These are phyloP conservation scores for Caenorhabditis latens DNA, from an alignment of 1,140 invertebrate species.

Conservation along the genomic window DNA sequence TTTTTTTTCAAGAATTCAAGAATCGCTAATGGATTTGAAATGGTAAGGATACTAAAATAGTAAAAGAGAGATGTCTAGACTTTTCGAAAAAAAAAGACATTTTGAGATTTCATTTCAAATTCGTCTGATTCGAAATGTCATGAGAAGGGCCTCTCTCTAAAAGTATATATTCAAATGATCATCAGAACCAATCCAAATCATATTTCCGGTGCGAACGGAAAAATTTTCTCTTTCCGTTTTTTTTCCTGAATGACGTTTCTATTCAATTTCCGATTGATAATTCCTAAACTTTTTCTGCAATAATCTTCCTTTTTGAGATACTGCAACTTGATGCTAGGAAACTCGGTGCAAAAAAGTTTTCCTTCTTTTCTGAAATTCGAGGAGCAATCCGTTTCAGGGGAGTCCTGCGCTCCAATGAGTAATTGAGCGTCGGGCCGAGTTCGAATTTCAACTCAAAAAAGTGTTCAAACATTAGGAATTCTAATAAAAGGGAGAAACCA, in stretches of 20 bases:
- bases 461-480: slow-evolving; percentile 46
- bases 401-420: slow-evolving; percentile 33
- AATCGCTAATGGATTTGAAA: not conserved
- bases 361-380: slow-evolving; percentile 30
- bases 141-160: not conserved
- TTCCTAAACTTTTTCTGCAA: not conserved
- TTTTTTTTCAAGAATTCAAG: not conserved
- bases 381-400: not conserved
- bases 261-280: slow-evolving; percentile 15
- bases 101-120: not conserved
- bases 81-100: not conserved
- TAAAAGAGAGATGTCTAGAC: not conserved
- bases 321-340: slow-evolving; percentile 31
- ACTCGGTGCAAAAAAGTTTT: not conserved
- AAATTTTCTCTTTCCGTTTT: not conserved
- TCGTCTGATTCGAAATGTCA: not conserved
- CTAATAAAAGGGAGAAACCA: not conserved
- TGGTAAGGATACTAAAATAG: not conserved
- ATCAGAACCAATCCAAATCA: not conserved
- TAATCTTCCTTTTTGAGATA: not conserved
- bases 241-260: not conserved
- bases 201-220: not conserved
- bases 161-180: not conserved
- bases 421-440: slow-evolving; percentile 42
- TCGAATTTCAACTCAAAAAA: slow-evolving; percentile 54